Base-by-base conservation (phyloP, 2,797 vertebrate species). In the Chiroxiphia lanceolata region DNA sequence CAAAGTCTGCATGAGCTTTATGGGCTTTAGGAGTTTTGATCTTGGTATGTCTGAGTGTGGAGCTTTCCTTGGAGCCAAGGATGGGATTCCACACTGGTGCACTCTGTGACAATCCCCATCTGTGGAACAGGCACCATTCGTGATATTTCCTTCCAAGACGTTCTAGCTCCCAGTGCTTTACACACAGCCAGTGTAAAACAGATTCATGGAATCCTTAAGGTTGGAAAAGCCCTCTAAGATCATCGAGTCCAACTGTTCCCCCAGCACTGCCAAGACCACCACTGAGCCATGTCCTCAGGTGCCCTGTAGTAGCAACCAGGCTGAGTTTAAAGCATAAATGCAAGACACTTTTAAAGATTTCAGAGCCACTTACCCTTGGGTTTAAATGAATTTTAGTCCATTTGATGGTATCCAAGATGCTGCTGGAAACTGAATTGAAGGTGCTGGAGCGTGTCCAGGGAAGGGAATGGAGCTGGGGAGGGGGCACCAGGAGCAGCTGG, bases 1-100 rank as follows among this genome's bases (percentile, higher is more conserved):
- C 36, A 7, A 54, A 83, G 33, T 15, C 40, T 60, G 27, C 0
- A 0, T 1, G 79, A 48, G 20, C 9, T 78, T 65, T 1, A 0
- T 15, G 38, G 31, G 34, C 11, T 71, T 50, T 13, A 2, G 11
- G 48, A 56, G 38, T 40, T 78, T 42, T 16, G 31, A 23, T 56
- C 14, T 31, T 47, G 56, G n/a, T 34, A 33, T 23, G 44, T 33
- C 36, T 5, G 0, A 15, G 22, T 17, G 8, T 60, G 31, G 87
- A 72, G 48, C 21, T 69, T 63, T 11, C n/a, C 71, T 21, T 57
- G 4, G 17, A 50, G 72, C 53, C 26, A 7, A 7, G 18, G 65
- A 1, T 3, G 9, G 42, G 51, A 34, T 36, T 38, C 36, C 12
- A 22, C 1, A 3, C 60, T 21, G 16, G 2, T 40, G 60, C 38